A percentile compares a stretch with the other conserved stretches of the same genome.
phyloP scores from a whole-genome alignment of 2,113 vertebrate species.

The Ploceus nigricollis region DNA sequence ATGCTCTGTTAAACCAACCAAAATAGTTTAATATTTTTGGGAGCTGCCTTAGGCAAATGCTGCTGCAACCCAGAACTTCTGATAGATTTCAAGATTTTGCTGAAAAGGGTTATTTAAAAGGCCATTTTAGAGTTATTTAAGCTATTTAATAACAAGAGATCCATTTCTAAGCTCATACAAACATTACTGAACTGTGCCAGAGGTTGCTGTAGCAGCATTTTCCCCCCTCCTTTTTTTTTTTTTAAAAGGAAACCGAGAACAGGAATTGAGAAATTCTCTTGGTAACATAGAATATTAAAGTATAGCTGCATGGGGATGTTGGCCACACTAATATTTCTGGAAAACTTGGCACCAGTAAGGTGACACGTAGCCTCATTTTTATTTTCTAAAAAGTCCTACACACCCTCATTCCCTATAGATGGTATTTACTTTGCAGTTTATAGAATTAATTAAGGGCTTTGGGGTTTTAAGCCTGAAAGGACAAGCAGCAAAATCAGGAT shows the following conservation, averaged over 20 bases:
- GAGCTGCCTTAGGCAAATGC: not conserved
- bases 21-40: not conserved
- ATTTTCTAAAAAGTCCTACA: not conserved
- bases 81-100: not conserved
- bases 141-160: not conserved
- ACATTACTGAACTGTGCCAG: not conserved
- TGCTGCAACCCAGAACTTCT: not conserved
- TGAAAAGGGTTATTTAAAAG: not conserved
- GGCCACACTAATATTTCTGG: not conserved
- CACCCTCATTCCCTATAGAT: not conserved
- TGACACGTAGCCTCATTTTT: not conserved
- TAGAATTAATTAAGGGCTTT: not conserved
- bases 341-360: not conserved
- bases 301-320: accelerated
- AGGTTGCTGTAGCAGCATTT: not conserved
- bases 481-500: not conserved
- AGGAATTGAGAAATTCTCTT: not conserved
- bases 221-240: accelerated
- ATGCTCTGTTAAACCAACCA: not conserved
- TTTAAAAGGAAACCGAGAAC: not conserved
- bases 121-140: not conserved
- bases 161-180: not conserved
- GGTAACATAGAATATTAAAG: not conserved
- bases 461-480: not conserved
- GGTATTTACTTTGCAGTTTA: not conserved